These are phyloP conservation scores for Nixonia krombeini DNA, from an alignment of 1,140 invertebrate species.

Conservation along the genomic window DNA sequence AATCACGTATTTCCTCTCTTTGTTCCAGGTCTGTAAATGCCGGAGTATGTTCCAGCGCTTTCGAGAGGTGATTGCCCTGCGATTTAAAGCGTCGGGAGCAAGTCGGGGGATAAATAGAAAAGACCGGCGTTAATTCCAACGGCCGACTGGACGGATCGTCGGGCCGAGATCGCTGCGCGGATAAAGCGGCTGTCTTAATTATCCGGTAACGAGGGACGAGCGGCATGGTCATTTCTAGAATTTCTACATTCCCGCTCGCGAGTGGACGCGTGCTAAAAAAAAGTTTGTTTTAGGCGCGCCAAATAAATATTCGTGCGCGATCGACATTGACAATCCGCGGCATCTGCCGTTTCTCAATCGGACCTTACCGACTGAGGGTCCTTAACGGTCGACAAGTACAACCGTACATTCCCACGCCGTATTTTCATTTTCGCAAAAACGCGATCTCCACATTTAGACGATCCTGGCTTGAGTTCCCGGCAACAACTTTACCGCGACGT, in stretches of 20 bases:
- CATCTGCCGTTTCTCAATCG: too few species aligned
- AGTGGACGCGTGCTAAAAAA: constrained; percentile 18
- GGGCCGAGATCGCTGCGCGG: constrained; percentile 44
- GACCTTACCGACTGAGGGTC: too few species aligned
- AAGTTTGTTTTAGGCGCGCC: too few species aligned
- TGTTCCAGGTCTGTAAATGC: constrained; percentile 52
- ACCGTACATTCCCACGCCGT: too few species aligned
- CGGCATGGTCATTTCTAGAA: constrained; percentile 30
- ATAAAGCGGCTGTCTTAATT: constrained; percentile 56
- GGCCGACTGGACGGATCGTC: constrained; percentile 39
- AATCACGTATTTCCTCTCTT: constrained; percentile 21
- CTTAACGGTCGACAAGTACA: too few species aligned
- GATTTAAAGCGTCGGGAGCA: constrained; percentile 26
- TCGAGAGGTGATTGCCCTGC: constrained; percentile 30
- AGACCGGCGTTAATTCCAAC: constrained; percentile 48
- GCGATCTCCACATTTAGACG: too few species aligned
- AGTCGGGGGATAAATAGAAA: constrained; percentile 30
- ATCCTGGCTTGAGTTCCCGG: too few species aligned
- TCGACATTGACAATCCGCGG: too few species aligned
- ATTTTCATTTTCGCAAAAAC: too few species aligned
- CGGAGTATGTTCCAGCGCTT: constrained; percentile 16
- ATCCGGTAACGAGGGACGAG: constrained; percentile 41
- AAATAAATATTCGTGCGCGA: too few species aligned
- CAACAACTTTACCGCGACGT: too few species aligned
- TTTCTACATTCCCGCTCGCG: constrained; percentile 16